Base-by-base conservation (phyloP, 1,140 invertebrate genomes). In the Frieseomelitta varia region DNA sequence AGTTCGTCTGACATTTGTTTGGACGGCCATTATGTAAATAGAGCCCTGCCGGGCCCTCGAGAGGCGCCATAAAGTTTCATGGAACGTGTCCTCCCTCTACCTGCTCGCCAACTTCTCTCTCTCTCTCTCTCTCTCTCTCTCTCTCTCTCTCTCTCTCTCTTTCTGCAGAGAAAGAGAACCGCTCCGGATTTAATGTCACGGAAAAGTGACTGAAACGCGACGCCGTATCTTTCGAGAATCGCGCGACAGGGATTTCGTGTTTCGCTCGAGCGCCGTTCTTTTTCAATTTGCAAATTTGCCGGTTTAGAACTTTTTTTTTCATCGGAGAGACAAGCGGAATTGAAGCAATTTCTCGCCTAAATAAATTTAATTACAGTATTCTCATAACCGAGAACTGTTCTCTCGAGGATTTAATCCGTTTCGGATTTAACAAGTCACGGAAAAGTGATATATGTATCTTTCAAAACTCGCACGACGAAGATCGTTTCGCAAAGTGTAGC, bases 11-110 rank as follows among this genome's bases (percentile, higher is more conserved):
- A 87, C 82, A 85, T 90, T 91, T 85, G 87, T 89, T 90, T 89
- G 87, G 30, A 55, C 79, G 85, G 58, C 81, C 87, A 85, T 91
- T 91, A 89, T 87, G 81, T 91, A 87, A 90, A 91, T 88, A 88
- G 72, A 80, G 47, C 53, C 69, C 67, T 84, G n/a, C 76, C 78
- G 53, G 27, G 30, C 39, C 61, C 67, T 75, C 39, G 72, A 77
- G 47, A 86, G 80, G 71, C 76, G 82, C 88, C 86, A 69, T 79
- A 73, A 69, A 90, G 14, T 71, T 86, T 85, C 65, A 39, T 67
- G 67, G n/a, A 56, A 85, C 55, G 67, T 56, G 27, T 55, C 77
- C 65, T 39, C n/a, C 74, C 30, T 17, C 68, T 68, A 85, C 61
- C 53, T 81, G 47, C 21, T 47, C 34, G 53, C n/a, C 21, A 51